Conservation (phyloP, 2,888 invertebrate species). For the Mechanitis messenoides region DNA sequence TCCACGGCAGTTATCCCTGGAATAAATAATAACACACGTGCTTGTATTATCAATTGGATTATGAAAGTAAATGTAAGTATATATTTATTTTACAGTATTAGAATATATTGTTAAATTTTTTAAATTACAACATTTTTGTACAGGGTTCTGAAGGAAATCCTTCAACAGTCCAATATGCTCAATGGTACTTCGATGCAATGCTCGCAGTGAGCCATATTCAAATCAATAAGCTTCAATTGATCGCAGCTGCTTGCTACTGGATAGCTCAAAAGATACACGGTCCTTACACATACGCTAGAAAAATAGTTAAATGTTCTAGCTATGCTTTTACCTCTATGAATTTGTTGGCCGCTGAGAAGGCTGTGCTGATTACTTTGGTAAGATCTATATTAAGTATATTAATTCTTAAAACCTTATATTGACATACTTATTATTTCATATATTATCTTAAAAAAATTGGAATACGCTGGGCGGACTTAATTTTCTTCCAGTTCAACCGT, state of each 20-base stretch:
- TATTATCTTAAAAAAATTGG: not conserved
- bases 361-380: conserved; percentile 49
- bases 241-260: conserved; percentile 62
- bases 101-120: not conserved
- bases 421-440: not conserved
- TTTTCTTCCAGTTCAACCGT: too few species aligned
- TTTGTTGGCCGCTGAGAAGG: conserved; percentile 46
- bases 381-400: conserved; percentile 16
- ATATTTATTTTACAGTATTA: not conserved
- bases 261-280: conserved; percentile 57
- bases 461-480: not conserved
- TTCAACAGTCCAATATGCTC: conserved; percentile 50
- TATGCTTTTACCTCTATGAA: conserved; percentile 41
- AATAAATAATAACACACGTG: conserved; percentile 42
- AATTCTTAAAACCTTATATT: not conserved
- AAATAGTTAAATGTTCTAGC: conserved; percentile 42
- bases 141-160: conserved; percentile 52
- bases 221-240: conserved; percentile 49
- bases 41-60: conserved; percentile 65
- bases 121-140: conserved; percentile 6
- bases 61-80: conserved; percentile 61
- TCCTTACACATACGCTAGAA: conserved; percentile 34
- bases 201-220: conserved; percentile 37
- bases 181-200: conserved; percentile 57
- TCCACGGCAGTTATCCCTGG: conserved; percentile 33